Percentiles rank a stretch among this genome's conserved stretches.
Evolutionary conservation across 2,888 invertebrate species (phyloP).

Genomic region (Drosophila quinaria): DNA sequence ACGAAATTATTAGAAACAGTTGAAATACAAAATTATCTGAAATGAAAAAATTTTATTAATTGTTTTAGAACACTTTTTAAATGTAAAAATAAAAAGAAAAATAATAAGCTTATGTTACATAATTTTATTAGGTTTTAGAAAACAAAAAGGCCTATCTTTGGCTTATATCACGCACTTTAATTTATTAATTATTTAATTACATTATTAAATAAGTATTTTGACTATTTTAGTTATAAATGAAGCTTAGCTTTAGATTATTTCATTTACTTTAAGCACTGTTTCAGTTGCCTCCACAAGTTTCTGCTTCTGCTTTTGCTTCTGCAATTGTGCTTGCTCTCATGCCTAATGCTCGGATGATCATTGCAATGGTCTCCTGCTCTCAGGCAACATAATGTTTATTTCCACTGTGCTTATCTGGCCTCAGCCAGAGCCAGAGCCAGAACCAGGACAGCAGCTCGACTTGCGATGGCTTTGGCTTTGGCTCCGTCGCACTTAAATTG

Average conservation of each 20-base stretch:
- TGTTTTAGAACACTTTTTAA: too few relatives aligned
- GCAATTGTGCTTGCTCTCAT: slow-evolving; percentile 38
- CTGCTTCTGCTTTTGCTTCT: not conserved
- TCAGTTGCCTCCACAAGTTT: not conserved
- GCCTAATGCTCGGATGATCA: slow-evolving; percentile 60
- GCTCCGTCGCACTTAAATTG: slow-evolving; percentile 65
- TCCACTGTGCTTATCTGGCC: slow-evolving; percentile 77
- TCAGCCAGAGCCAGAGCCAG: slow-evolving; percentile 38
- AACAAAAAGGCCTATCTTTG: too few relatives aligned
- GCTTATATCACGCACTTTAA: too few relatives aligned
- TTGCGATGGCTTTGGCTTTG: not conserved
- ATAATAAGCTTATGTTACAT: too few relatives aligned
- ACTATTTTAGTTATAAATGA: not conserved
- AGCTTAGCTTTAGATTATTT: too few relatives aligned
- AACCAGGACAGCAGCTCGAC: slow-evolving; percentile 32
- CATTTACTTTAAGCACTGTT: slow-evolving; percentile 7
- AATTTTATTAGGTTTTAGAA: too few relatives aligned
- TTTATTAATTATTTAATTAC: not conserved
- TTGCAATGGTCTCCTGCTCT: slow-evolving; percentile 52
- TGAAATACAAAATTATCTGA: too few relatives aligned
- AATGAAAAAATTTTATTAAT: too few relatives aligned
- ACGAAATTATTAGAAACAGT: too few relatives aligned
- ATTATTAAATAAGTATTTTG: not conserved
- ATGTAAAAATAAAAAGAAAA: too few relatives aligned
- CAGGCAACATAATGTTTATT: slow-evolving; percentile 69